Evolutionary conservation across 2,113 vertebrate species (phyloP).

Genomic region (Halichoeres trimaculatus): DNA sequence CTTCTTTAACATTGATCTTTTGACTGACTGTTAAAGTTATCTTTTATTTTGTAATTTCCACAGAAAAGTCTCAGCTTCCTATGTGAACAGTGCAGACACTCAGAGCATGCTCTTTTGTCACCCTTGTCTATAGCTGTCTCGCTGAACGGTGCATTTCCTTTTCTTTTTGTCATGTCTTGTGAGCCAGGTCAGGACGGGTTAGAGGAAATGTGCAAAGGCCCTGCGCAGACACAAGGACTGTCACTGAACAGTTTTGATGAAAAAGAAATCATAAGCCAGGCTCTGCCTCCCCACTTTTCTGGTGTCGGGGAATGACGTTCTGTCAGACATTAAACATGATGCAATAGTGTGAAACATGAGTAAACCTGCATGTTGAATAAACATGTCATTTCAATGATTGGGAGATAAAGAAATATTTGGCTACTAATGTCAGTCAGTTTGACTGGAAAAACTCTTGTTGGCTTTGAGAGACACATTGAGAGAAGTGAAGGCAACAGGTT

Average conservation of each 20-base stretch:
- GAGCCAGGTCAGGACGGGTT: too few relatives aligned
- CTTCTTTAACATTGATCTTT: too few relatives aligned
- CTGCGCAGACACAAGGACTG: too few relatives aligned
- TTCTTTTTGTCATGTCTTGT: too few relatives aligned
- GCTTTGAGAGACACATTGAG: slow-evolving; percentile 18
- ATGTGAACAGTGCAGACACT: background rate
- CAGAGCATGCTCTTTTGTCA: too few relatives aligned
- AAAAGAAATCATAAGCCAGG: background rate
- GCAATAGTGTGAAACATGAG: slow-evolving; percentile 7
- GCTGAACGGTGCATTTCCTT: too few relatives aligned
- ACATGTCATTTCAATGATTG: background rate
- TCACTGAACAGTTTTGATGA: too few relatives aligned
- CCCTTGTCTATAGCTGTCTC: too few relatives aligned
- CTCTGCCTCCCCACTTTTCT: background rate
- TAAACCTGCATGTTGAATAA: slow-evolving; percentile 7
- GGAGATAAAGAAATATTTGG: slow-evolving; percentile 8
- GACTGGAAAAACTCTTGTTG: slow-evolving; percentile 30
- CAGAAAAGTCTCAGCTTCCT: background rate
- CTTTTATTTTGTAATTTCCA: background rate
- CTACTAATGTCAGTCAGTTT: slow-evolving; percentile 26
- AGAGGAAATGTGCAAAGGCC: too few relatives aligned
- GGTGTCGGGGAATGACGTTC: background rate
- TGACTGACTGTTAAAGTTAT: too few relatives aligned
- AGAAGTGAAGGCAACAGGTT: slow-evolving; percentile 11
- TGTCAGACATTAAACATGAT: background rate